Evolutionary conservation across 2,888 invertebrate species (phyloP).

Genomic region (Ophion slaviceki): DNA sequence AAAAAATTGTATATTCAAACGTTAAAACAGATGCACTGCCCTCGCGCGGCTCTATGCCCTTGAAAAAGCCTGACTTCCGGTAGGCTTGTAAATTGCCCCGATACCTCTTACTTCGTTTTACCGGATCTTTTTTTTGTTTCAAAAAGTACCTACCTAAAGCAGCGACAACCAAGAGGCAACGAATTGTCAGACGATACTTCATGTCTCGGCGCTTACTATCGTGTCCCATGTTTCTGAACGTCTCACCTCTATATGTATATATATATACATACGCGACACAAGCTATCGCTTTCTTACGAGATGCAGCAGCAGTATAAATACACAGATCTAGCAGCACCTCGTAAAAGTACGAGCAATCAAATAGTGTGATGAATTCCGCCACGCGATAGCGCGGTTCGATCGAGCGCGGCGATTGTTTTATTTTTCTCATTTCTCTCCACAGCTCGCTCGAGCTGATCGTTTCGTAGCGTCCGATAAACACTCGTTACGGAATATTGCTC

Average conservation of each 20-base stretch:
- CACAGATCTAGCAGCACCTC: no score
- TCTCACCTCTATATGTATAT: slow-evolving; percentile 27
- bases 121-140: not conserved
- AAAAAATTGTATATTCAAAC: not conserved
- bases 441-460: no score
- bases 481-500: no score
- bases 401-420: not conserved
- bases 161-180: not conserved
- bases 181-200: slow-evolving; percentile 15
- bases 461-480: no score
- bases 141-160: slow-evolving; percentile 21
- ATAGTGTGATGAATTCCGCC: slow-evolving; percentile 24
- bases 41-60: not conserved
- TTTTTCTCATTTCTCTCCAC: not conserved
- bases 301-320: no score
- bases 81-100: not conserved
- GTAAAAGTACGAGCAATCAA: slow-evolving; percentile 24
- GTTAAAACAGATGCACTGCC: not conserved
- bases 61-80: not conserved
- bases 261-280: not conserved
- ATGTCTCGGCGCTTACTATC: slow-evolving; percentile 6
- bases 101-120: not conserved
- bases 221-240: not conserved
- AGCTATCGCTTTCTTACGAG: not conserved
- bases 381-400: slow-evolving; percentile 17